Evolutionary conservation across 2,113 vertebrate genomes (phyloP), one percentile per base, ranked within the genome.

Genomic region (Cygnus atratus): DNA sequence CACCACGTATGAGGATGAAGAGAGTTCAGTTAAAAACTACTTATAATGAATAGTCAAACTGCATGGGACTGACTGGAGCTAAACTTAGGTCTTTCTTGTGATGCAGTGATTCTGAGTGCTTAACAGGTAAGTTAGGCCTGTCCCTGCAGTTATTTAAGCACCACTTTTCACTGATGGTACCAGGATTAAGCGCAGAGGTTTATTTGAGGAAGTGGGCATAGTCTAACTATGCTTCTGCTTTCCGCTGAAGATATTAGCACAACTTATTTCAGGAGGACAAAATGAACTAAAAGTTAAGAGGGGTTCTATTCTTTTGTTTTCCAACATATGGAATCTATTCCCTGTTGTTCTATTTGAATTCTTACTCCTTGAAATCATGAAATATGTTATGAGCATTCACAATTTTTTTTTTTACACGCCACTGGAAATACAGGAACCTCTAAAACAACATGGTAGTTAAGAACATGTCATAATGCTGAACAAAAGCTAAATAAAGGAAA

Each of bases 101-200:
- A 35, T 76, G 4, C 55, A 48, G 8, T 0, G 0, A 4, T 58
- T 92, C 68, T 62, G 13, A 9, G 21, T 57, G 5, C 3, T 41
- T 24, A 48, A 7, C 3, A 22, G 28, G 8, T 44, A 39, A 25
- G 44, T 35, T 67, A 5, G 17, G 4, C 7, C 57, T 37, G 25
- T 58, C 3, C 1, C 3, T 84, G 19, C 17, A 43, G 39, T 8
- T 16, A 25, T 35, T 62, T 41, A 62, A 17, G 12, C 3, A 31
- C 3, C 4, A 4, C 0, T 81, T 77, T 65, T 88, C 3, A 8
- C 16, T 74, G 4, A 52, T 16, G 20, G 7, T 76, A 61, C 15
- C 22, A 22, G 15, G 7, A 73, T 61, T 26, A 39, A 83, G n/a
- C 14, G 8, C 11, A 92, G 21, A 62, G 25, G 12, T 75, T 84